These are phyloP conservation scores for Chiloscyllium punctatum DNA, from an alignment of 2,797 vertebrate species.

Conservation along the genomic window DNA sequence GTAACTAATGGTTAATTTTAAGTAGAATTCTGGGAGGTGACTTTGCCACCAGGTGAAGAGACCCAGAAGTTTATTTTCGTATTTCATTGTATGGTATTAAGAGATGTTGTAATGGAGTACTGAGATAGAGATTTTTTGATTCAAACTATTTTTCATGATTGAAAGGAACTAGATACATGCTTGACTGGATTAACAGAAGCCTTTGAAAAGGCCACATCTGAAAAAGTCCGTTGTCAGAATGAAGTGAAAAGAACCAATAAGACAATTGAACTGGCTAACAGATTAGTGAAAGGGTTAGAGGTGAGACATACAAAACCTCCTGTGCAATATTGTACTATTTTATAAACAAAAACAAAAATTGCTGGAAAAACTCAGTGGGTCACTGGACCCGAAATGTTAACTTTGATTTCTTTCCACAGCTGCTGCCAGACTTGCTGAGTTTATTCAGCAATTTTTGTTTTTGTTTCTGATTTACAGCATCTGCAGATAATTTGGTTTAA, in stretches of 20 bases:
- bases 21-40: not conserved
- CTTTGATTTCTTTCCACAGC: too few relatives aligned
- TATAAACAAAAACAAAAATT: not conserved
- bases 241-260: conserved; percentile 92
- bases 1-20: not conserved
- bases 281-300: conserved; percentile 89
- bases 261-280: conserved; percentile 90
- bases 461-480: too few relatives aligned
- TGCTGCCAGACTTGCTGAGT: too few relatives aligned
- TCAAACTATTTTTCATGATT: conserved; percentile 53
- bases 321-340: conserved; percentile 57
- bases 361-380: too few relatives aligned
- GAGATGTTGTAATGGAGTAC: not conserved
- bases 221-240: conserved; percentile 83
- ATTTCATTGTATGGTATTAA: not conserved
- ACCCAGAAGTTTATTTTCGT: not conserved
- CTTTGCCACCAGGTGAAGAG: not conserved
- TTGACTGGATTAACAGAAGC: conserved; percentile 72
- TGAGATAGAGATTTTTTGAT: not conserved
- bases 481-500: too few relatives aligned
- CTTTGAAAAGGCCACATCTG: conserved; percentile 78
- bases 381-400: too few relatives aligned
- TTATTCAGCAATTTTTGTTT: too few relatives aligned
- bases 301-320: conserved; percentile 66
- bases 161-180: conserved; percentile 78